Base-by-base conservation (phyloP, 2,888 invertebrate genomes). In the Bellardia bayeri region DNA sequence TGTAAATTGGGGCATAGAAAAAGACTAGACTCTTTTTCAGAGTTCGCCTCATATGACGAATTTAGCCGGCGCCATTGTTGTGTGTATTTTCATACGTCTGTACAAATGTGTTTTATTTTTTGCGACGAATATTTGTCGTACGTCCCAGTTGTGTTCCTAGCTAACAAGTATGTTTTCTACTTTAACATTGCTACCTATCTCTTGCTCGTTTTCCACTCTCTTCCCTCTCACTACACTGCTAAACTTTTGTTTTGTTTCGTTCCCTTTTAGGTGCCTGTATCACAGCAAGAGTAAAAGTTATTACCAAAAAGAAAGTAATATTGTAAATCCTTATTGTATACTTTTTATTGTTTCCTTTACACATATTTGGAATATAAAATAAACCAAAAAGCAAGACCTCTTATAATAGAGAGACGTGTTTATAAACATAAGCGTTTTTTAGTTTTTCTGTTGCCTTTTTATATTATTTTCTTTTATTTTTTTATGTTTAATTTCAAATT, bases 271-370 rank as follows among this genome's bases (percentile, higher is more conserved):
- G 74, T 68, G 75, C 68, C 61, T 75, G 69, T 23, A 23, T 42
- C 30, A 13, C 6, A 4, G 14, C 2, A 69, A 56, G 23, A 74
- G 45, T 66, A 23, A 71, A 54, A 63, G 7, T 63, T 56, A 13
- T 56, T 23, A 56, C 8, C 16, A 5, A 3, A 54, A 54, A 54
- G 71, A 74, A 82, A 82, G 74, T 82, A 66, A 58, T 66, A 23
- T 66, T 66, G 33, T 23, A 64, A 49, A 66, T 45, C 33, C 42
- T 37, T 58, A 1, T 80, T 80, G n/a, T 40, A 42, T 74, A 5
- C 66, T 42, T 63, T 80, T 71, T 51, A 30, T 4, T 74, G 45
- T 45, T 45, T 11, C 45, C 11, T 45, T 45, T 11, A n/a, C n/a
- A n/a, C n/a, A 3, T 45, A 0, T 45, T 37, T 37, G 8, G 13